Evolutionary conservation across 2,888 invertebrate genomes (phyloP).

Genomic region (Anodontia alba): DNA sequence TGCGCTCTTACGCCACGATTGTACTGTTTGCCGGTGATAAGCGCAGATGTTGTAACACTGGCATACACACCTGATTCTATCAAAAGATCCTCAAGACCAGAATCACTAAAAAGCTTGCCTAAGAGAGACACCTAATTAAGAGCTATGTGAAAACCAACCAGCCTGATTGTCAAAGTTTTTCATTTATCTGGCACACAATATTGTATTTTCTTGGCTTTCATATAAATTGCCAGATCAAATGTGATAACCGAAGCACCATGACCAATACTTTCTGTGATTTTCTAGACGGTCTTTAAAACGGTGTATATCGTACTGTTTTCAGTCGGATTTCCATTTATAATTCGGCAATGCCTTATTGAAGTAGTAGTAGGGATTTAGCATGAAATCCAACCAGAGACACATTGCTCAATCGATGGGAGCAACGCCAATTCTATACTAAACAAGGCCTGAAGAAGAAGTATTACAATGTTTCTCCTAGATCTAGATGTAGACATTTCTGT

Average conservation of each 20-base stretch:
- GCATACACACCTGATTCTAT: constrained; percentile 13
- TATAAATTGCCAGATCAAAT: neutral
- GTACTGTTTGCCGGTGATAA: constrained; percentile 9
- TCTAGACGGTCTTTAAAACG: constrained; percentile 1
- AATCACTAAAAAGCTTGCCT: neutral
- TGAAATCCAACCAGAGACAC: neutral
- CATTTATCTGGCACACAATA: neutral
- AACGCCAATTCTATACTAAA: neutral
- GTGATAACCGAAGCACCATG: neutral
- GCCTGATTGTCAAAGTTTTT: neutral
- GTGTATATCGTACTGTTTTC: constrained; percentile 9
- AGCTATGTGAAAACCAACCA: constrained; percentile 4
- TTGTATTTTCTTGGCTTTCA: constrained; percentile 18
- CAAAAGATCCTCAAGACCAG: neutral
- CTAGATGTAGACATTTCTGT: neutral
- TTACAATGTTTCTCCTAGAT: neutral
- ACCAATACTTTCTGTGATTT: neutral
- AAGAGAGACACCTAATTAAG: neutral
- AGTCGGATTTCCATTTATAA: constrained; percentile 1
- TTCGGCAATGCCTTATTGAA: neutral
- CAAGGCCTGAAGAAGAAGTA: neutral
- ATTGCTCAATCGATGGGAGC: neutral
- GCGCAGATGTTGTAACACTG: neutral
- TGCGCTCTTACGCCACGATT: constrained; percentile 22
- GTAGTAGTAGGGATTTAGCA: neutral